Evolutionary conservation across 2,888 invertebrate species (phyloP), one percentile per base, ranked within the genome.

Genomic region (Lasioglossum vierecki): DNA sequence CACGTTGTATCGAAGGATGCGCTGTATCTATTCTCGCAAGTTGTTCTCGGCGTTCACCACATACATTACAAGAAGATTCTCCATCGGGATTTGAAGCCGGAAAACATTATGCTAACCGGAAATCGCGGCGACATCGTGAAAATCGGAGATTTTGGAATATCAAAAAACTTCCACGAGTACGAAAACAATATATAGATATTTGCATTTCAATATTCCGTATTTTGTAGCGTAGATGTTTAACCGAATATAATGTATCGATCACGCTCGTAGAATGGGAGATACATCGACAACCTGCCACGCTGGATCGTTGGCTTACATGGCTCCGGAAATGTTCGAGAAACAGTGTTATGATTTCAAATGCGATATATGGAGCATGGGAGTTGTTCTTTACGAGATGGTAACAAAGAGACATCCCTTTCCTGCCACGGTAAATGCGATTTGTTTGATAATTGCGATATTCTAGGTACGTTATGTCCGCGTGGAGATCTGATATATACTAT

Each of bases 341-440:
- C 96, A 96, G 93, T 96, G 97, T 13, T 98, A 98, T 93, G 97
- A 97, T 93, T 96, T 96, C 72, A 98, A 98, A 95, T 97, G 97
- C 91, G 98, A 98, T 92, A 96, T 98, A 83, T 98, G 98, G 98
- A 97, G 98, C 22, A 95, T 98, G 77, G 98, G 98, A 0, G 98
- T 98, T 93, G 96, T 98, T 84, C 95, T 98, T 8, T 98, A 97
- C 93, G 98, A 98, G 95, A 96, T 98, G 95, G 80, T 94, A 22
- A 92, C 93, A 11, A 92, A 92, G 79, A 87, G 82, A 68, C 90
- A 92, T 79, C 94, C 94, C 4, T 94, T 94, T 75, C 90, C 92
- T n/a, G 93, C 91, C 11, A 77, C 75, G 88, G 93, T 93, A 91
- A 85, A 66, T 18, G n/a, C 41, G 4, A 39, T 68, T 68, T 39